These are phyloP conservation scores for Tricholaema leucomelas DNA, from an alignment of 2,113 vertebrate genomes.

Conservation along the genomic window DNA sequence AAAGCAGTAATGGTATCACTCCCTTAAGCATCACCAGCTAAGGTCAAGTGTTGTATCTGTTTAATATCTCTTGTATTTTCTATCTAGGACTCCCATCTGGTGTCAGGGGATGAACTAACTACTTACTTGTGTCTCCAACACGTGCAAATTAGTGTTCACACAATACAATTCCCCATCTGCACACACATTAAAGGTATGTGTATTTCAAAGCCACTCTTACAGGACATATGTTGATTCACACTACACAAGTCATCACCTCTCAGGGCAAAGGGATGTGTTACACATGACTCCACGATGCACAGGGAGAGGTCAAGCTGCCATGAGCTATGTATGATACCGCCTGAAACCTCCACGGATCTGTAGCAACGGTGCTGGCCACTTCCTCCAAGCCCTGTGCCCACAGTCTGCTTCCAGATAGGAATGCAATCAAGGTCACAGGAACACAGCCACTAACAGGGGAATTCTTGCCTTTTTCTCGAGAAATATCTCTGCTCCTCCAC, in stretches of 20 bases:
- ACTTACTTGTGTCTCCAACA: neutral
- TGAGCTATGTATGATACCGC: neutral
- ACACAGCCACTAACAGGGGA: neutral
- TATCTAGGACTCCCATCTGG: neutral
- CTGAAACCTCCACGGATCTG: neutral
- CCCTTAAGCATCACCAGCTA: constrained; percentile 10
- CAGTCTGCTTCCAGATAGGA: neutral
- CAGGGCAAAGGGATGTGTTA: neutral
- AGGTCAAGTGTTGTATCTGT: constrained; percentile 13
- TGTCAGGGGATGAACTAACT: neutral
- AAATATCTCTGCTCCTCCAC: neutral
- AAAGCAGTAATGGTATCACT: neutral
- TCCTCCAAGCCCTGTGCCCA: accelerated
- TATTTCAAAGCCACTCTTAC: constrained; percentile 17
- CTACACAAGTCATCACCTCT: neutral
- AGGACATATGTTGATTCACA: constrained; percentile 1
- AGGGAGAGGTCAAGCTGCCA: neutral
- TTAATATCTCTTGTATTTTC: neutral
- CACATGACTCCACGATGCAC: neutral
- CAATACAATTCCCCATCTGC: constrained; percentile 14
- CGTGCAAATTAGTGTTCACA: constrained; percentile 31
- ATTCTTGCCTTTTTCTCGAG: neutral
- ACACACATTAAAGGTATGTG: neutral
- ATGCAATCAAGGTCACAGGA: neutral
- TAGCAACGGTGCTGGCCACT: neutral